Conservation (phyloP, 2,113 vertebrate species). For the Lophochroa leadbeateri region DNA sequence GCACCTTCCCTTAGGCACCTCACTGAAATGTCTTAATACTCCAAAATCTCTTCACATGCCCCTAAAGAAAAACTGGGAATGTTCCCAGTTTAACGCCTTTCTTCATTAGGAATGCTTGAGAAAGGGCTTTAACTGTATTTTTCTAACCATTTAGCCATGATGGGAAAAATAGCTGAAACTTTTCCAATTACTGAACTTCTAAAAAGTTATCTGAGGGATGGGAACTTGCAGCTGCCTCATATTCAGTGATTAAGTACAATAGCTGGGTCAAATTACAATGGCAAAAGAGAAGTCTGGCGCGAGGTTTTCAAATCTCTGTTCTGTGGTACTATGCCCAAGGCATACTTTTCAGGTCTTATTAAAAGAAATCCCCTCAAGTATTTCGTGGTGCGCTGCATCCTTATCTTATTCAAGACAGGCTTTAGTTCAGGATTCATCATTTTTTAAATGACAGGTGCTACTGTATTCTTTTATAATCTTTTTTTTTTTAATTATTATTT, state of each 20-base stretch:
- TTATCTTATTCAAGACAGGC: neutral
- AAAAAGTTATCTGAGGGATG: neutral
- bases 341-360: conserved; percentile 23
- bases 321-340: neutral
- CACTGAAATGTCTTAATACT: neutral
- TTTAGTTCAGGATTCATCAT: conserved; percentile 21
- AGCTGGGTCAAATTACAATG: conserved; percentile 5
- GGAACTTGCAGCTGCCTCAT: neutral
- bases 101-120: neutral
- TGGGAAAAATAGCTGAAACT: conserved; percentile 17
- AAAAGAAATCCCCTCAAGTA: conserved; percentile 30
- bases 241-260: neutral
- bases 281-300: neutral
- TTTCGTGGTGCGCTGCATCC: neutral
- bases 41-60: neutral
- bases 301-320: conserved; percentile 3
- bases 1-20: neutral
- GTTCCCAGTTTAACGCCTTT: neutral
- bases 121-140: neutral
- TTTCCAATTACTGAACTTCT: conserved; percentile 29
- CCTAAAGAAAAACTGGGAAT: neutral
- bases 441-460: neutral
- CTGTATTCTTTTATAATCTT: neutral
- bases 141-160: neutral
- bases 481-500: neutral